Evolutionary conservation across 2,888 invertebrate species (phyloP), one percentile per base, ranked within the genome.

Genomic region (Hypercompe scribonia): DNA sequence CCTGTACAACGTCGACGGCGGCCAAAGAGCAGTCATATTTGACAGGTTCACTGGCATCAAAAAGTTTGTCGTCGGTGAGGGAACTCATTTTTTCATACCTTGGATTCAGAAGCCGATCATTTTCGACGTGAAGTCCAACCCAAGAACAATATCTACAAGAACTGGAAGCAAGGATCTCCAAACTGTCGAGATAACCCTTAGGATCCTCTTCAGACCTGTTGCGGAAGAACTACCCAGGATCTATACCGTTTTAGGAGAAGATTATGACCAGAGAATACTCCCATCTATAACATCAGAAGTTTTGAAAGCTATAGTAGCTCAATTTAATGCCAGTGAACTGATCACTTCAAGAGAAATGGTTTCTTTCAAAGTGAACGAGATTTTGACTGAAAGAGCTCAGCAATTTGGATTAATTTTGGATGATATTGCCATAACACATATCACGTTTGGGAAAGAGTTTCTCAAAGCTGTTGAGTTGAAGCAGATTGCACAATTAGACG

Each of bases 211-310:
- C 94, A 96, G 99, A 89, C 99, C 99, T 2, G 95, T 98, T 75
- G 97, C 98, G 15, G 97, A 97, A 78, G 96, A 97, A 78, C 93
- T 99, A 73, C 99, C 99, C 13, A 97, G 97, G 90, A 99, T 99
- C 83, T 99, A 98, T 93, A 98, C 98, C 15, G 98, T 98, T 87
- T 96, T 99, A 65, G 99, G 99, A 71, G 96, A 97, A 80, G 99
- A 99, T 92, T 99, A 99, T 87, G 99, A 99, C 88, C 99, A 99
- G 89, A 96, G 99, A 90, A 99, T 99, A 13, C 91, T 99, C 72
- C 99, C 99, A 5, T 99, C 99, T 0, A 99, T 99, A 88, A 99
- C 99, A 0, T 98, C 98, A 80, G 99, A 99, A 97, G 99, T 99
- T 13, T 92, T 99, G 67, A 99, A 99, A 93, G 98, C 99, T 50